Evolutionary conservation across 2,888 invertebrate species (phyloP).

Genomic region (Eumerus sabulonum): DNA sequence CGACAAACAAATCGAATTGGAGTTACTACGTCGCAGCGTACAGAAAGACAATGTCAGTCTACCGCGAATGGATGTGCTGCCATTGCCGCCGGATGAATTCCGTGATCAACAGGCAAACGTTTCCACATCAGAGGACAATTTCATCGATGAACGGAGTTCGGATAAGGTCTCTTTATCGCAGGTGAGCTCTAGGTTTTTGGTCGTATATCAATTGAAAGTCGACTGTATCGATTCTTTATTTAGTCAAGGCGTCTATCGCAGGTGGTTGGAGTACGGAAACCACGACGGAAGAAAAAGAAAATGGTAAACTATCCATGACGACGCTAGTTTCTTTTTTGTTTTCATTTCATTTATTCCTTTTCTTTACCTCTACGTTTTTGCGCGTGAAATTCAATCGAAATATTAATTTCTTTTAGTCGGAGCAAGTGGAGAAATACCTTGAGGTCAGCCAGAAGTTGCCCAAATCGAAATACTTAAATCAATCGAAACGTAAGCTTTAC

Average conservation of each 20-base stretch:
- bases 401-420: constrained; percentile 20
- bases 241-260: not conserved
- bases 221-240: no score
- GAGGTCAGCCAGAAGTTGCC: constrained; percentile 13
- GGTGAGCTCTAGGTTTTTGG: no score
- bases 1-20: constrained; percentile 33
- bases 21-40: constrained; percentile 28
- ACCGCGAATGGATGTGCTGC: constrained; percentile 26
- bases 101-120: constrained; percentile 8
- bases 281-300: not conserved
- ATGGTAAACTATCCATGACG: not conserved
- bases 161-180: constrained; percentile 15
- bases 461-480: constrained; percentile 15
- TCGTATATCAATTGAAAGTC: no score
- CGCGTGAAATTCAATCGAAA: not conserved
- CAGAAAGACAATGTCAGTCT: constrained; percentile 16
- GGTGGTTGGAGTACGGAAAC: not conserved
- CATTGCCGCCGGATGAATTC: constrained; percentile 39
- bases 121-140: no score
- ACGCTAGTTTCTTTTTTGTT: no score
- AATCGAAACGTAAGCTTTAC: constrained; percentile 50
- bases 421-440: constrained; percentile 37
- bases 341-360: no score
- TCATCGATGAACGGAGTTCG: constrained; percentile 15
- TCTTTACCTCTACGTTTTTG: no score